These are phyloP conservation scores for Rhizoglyphus robini DNA, from an alignment of 1,140 invertebrate genomes.

Conservation along the genomic window DNA sequence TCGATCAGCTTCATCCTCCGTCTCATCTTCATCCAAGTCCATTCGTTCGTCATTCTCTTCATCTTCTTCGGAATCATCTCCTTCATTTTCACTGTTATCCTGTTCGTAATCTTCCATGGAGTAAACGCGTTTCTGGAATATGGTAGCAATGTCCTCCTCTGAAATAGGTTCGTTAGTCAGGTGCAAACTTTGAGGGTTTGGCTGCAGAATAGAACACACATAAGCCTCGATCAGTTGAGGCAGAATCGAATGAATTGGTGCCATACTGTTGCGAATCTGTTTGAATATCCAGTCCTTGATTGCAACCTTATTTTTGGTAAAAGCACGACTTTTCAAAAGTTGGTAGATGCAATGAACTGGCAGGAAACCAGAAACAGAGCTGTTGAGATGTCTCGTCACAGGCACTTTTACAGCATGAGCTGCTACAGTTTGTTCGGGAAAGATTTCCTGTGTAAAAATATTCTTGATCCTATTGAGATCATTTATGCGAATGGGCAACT, in stretches of 20 bases:
- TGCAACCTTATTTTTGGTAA: conserved; percentile 86
- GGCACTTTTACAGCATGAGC: conserved; percentile 88
- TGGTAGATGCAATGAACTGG: conserved; percentile 97
- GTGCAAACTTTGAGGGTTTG: conserved; percentile 32
- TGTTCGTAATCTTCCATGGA: conserved; percentile 26
- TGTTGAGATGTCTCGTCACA: conserved; percentile 75
- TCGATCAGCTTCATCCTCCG: too few relatives aligned
- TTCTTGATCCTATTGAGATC: conserved; percentile 80
- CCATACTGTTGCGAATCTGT: conserved; percentile 70
- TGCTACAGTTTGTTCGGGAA: conserved; percentile 93
- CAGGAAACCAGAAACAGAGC: conserved; percentile 74
- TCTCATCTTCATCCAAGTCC: background rate
- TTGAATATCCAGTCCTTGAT: conserved; percentile 89
- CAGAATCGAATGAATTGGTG: conserved; percentile 80
- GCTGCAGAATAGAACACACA: conserved; percentile 77
- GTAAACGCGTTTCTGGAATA: conserved; percentile 51
- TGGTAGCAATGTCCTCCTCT: conserved; percentile 70
- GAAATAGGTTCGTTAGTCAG: conserved; percentile 78
- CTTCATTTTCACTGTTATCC: background rate
- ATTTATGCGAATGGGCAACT: conserved; percentile 76
- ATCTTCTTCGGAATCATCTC: conserved; percentile 2
- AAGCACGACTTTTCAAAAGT: conserved; percentile 79
- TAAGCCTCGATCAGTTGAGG: conserved; percentile 88
- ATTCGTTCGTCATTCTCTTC: background rate
- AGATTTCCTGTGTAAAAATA: conserved; percentile 92